Evolutionary conservation across 1,140 invertebrate genomes (phyloP), one percentile per base, ranked within the genome.

Genomic region (Cylas formicarius): DNA sequence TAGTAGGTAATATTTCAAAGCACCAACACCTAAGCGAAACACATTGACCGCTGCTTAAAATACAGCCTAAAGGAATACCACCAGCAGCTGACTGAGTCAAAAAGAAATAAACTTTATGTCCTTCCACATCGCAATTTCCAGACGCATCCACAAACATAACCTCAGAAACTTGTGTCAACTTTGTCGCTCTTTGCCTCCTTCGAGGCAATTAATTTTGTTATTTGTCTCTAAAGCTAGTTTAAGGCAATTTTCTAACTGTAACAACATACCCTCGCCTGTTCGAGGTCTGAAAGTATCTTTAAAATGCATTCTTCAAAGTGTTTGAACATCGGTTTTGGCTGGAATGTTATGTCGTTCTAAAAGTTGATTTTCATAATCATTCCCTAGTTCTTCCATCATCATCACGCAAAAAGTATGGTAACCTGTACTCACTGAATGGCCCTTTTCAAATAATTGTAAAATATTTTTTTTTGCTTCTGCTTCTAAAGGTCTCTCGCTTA

Each of bases 111-210:
- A 47, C 8, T 33, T 47, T 40, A 33, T 47, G 44, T 16, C 40
- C 34, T 16, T 47, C 20, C 22, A 32, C 28, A 33, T 47, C 44
- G 14, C 44, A 47, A 18, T 47, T 47, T 6, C 44, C 28, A 2
- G 44, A 39, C 26, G 44, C 26, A 40, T 47, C 44, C 13, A 47
- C 44, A 16, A 47, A 47, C 2, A 47, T 19, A 9, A 47, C 40
- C 27, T 47, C 44, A 11, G 37, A 47, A 3, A 23, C 17, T 3
- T 36, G 32, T 4, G 20, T 27, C 8, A 26, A 23, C 2, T 10
- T 44, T n/a, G 22, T 22, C 3, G 44, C 35, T 24, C 35, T 22
- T 28, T 45, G 26, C 44, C 37, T 45, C 17, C 37, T 26, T 2
- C 26, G 42, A 17, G 42, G 20, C 8, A 38, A 1, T 9, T 7